Evolutionary conservation across 2,888 invertebrate species (phyloP), one percentile per base, ranked within the genome.

Genomic region (Drosophila hamatofila): DNA sequence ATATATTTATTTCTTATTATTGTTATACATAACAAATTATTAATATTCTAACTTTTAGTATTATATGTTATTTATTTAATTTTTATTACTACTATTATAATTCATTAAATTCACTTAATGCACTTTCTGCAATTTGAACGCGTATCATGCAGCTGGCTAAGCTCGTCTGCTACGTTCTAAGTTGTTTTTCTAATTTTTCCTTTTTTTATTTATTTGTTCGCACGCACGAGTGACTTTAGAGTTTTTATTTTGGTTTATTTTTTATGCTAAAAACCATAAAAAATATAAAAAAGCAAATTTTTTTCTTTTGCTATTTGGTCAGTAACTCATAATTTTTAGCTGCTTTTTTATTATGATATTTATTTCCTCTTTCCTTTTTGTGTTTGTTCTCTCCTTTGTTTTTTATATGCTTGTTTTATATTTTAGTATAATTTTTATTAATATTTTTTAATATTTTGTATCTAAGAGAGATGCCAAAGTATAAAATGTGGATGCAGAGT

Each of bases 261-360:
- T 82, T 80, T 85, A 72, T 78, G 74, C 59, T 56, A 35, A 60
- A 67, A 42, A 39, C 44, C 75, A 71, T 73, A 80, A 82, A 82
- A 69, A 75, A 66, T 16, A 51, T n/a, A 49, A 27, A 6, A 6
- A n/a, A 25, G 0, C 2, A 23, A 2, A 1, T 25, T 46, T 49
- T 18, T 11, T 30, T 49, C 4, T 27, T 49, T 9, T 27, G 44
- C 21, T 58, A 59, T 75, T 83, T 75, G 72, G 67, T 62, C 63
- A 57, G 78, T 56, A 59, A 39, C 87, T 76, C 89, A 63, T 83
- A 83, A 84, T 83, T 76, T 83, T 74, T 69, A 83, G 78, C 67
- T 68, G 56, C 39, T 46, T 52, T 70, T 49, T 49, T 49, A 49
- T 66, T 42, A 58, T 65, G 37, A 60, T 58, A 35, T 64, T 33